These are phyloP conservation scores for Bos taurus DNA, from an alignment of 2,113 vertebrate species.

Conservation along the genomic window ARS-UCD2.0 NC_037329.1:17016501-17017000, in stretches of 20 bases:
- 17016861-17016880: not conserved
- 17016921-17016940: not conserved
- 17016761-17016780: not conserved
- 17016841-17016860: not conserved
- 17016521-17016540: not conserved
- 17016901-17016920: not conserved
- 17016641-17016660: not conserved
- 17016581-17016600: not conserved
- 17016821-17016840: not conserved
- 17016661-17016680: not conserved
- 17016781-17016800: not conserved
- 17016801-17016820: not conserved
- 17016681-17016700: not conserved
- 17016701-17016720: not conserved
- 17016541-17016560: not conserved
- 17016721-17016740: not conserved
- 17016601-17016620: not conserved
- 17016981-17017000: not conserved
- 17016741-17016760: not conserved
- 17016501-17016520: not conserved
- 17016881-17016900: not conserved
- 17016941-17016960: not conserved
- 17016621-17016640: not conserved
- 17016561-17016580: not conserved
- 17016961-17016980: not conserved